Evolutionary conservation across 2,797 vertebrate species (phyloP), one percentile per base, ranked within the genome.

Genomic region (Macropodus opercularis): DNA sequence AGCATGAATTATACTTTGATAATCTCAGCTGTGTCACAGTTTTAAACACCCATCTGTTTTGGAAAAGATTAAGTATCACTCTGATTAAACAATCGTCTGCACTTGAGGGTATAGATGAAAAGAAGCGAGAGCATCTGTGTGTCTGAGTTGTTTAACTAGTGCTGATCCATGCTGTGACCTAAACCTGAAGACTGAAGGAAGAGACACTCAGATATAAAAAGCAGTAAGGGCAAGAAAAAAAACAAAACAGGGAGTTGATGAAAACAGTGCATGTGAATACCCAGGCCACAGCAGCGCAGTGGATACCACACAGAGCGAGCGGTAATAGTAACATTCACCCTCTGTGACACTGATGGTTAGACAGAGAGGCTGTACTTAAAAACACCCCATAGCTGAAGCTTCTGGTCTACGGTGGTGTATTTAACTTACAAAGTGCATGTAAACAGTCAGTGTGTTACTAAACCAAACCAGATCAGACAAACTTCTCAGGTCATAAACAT

Each of bases 311-410:
- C 38, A 43, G 41, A 46, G 47, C 13, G 36, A 3, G 19, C 14
- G 18, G 23, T 1, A 22, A 50, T 10, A 39, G 66, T 64, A 74
- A 80, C 21, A 35, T 58, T 77, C 57, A 79, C 48, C 35, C 62
- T 60, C 68, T 69, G 76, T 53, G 46, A 68, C 56, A 48, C 64
- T 40, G 57, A 39, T 40, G 69, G 63, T 39, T 35, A 44, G 61
- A 56, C 44, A 15, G 53, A 53, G 0, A 46, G 56, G 49, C 36
- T 40, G 61, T 48, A 55, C 65, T 72, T 64, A 67, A 40, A 19
- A 77, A 41, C n/a, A 47, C 56, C 63, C 63, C 6, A 3, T 3
- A 22, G 14, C 40, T 60, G 2, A 10, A 26, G n/a, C 49, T 70
- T 50, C 39, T 51, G 58, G 58, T n/a, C n/a, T n/a, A n/a, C n/a